Base-by-base conservation (phyloP, 64 coral and sea anemone species). In the Montipora cactus region DNA sequence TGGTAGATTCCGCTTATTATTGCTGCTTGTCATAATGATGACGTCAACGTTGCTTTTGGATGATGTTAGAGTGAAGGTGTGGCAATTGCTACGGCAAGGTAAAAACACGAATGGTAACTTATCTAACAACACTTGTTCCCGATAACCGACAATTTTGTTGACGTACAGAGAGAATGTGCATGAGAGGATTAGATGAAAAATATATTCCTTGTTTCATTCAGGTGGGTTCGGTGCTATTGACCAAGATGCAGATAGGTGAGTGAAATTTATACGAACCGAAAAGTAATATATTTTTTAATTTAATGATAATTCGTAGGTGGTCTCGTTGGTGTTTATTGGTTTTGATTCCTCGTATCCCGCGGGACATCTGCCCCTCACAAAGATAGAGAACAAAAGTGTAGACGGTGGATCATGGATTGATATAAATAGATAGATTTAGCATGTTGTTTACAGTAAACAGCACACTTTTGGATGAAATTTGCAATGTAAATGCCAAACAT, bases 141-240 rank as follows among this genome's bases (percentile, higher is more conserved):
- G 6, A 10, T 0, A 55, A 55, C 5, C 52, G 52, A 55, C 52
- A 7, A 10, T 55, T 67, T 67, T 67, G 11, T 18, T 14, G 4
- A 13, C 37, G 15, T 14, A 67, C 15, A 67, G 10, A 67, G 16
- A 71, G 68, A 7, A 23, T 71, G 18, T 15, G 5, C 21, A 71
- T 71, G 5, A 25, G 18, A 71, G 19, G 8, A 21, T 67, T 71
- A 23, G 4, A 23, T 7, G 66, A 66, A 49, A 49, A 21, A 50
- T 64, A 12, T 19, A 55, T 47, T 45, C 59, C 19, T 93, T 11
- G n/a, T 16, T 61, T 78, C 21, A 67, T 53, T 68, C 16, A 95
- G 93, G 93, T 79, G 87, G 93, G 49, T 85, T 95, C 57, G 88
- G 79, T 46, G 67, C 7, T 48, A 66, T 87, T 47, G 88, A 76